phyloP scores from a whole-genome alignment of 92 coral and sea anemone genomes.

The Umimayanthus chanpuru region DNA sequence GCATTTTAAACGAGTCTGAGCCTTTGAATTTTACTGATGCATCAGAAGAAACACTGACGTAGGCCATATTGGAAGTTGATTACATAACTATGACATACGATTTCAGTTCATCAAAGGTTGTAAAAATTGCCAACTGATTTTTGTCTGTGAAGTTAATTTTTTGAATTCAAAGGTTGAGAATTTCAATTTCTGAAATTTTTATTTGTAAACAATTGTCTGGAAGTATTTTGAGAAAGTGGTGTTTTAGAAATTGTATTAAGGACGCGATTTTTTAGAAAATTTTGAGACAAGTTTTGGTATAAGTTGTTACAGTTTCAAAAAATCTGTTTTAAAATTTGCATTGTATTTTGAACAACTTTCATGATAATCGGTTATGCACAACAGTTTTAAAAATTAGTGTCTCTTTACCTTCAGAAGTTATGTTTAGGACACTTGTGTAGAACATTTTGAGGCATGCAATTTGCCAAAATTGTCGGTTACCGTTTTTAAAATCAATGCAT shows the following conservation, averaged over 20 bases:
- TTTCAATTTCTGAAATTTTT: conserved; percentile 10
- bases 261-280: no score
- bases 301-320: conserved; percentile 4
- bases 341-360: conserved; percentile 24
- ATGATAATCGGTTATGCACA: conserved; percentile 9
- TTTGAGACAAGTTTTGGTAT: neutral
- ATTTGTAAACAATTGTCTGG: neutral
- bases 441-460: no score
- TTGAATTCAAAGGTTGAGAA: conserved; percentile 14
- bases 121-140: conserved; percentile 19
- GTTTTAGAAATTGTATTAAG: neutral
- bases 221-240: neutral
- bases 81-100: conserved; percentile 22
- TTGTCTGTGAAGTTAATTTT: neutral
- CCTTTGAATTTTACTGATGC: conserved; percentile 23
- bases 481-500: no score
- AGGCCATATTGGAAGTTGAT: conserved; percentile 40
- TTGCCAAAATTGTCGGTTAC: no score
- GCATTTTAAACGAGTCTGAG: conserved; percentile 5
- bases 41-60: conserved; percentile 17
- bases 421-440: no score
- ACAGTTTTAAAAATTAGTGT: conserved; percentile 36
- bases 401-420: no score
- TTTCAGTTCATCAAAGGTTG: conserved; percentile 33
- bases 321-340: conserved; percentile 7